Evolutionary conservation across 2,797 vertebrate genomes (phyloP), one percentile per base, ranked within the genome.

Genomic region (Aythya fuligula): DNA sequence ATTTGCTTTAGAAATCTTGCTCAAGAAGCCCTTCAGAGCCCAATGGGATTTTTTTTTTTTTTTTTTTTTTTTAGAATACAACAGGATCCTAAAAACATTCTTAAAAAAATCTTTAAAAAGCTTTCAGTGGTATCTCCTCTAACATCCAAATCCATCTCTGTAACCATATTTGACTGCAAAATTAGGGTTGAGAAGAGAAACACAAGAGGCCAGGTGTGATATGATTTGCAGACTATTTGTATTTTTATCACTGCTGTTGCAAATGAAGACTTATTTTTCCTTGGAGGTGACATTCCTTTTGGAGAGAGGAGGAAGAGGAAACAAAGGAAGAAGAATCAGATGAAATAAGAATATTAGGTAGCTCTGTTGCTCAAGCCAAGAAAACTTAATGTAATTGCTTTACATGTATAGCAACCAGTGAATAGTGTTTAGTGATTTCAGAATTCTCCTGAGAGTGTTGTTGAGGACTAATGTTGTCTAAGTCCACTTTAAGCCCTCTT

Each of bases 121-220:
- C 9, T 72, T 72, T 81, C 30, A 62, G 1, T 53, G 13, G 4
- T 49, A 76, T 9, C 15, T 80, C 61, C 43, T 81, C 24, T 71
- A 74, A n/a, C 14, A 75, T 34, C 8, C 6, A 62, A 53, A 67
- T 72, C 65, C 4, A 80, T 25, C 18, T 83, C 45, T 30, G 34
- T 34, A 66, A 49, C 30, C 11, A n/a, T 62, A 91, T 80, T n/a
- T 21, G 11, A 13, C 18, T 62, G 21, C 17, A 69, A 77, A 64
- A 81, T 67, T 39, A 81, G 47, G 19, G 51, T 39, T 64, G 22
- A 25, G 38, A 73, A 77, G 30, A 83, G 13, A 80, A 80, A 78
- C 5, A 28, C 9, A 9, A 28, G 14, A 58, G 30, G 13, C 5
- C 49, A 64, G 0, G 0, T 32, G 13, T 27, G 21, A 45, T 22